Conservation (phyloP, 2,888 invertebrate genomes). For the Drosophila acutilabella region DNA sequence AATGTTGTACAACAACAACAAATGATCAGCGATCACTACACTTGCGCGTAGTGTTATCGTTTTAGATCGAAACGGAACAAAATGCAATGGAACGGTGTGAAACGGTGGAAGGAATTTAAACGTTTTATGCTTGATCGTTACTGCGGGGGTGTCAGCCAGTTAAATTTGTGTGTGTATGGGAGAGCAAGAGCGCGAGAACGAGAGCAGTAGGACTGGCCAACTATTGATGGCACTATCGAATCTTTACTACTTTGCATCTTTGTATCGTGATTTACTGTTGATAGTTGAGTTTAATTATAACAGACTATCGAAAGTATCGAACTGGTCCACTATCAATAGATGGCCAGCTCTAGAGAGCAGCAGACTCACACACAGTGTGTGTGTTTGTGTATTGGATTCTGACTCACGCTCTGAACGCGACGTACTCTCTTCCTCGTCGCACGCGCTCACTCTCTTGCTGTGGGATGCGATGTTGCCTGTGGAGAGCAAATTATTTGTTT, state of each 20-base stretch:
- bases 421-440: background rate
- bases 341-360: constrained; percentile 12
- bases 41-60: constrained; percentile 28
- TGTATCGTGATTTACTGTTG: too few relatives aligned
- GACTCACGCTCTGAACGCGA: constrained; percentile 37
- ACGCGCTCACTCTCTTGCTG: constrained; percentile 6
- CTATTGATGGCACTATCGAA: too few relatives aligned
- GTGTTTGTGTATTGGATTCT: constrained; percentile 33
- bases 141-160: constrained; percentile 42
- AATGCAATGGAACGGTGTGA: constrained; percentile 19
- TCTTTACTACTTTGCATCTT: too few relatives aligned
- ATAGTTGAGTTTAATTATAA: too few relatives aligned
- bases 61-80: constrained; percentile 17
- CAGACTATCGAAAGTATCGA: too few relatives aligned
- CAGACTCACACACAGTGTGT: constrained; percentile 14
- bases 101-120: constrained; percentile 12
- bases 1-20: constrained; percentile 5
- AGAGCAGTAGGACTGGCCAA: constrained; percentile 7
- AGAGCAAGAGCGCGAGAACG: constrained; percentile 10
- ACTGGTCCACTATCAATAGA: too few relatives aligned
- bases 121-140: constrained; percentile 32
- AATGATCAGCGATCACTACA: constrained; percentile 4
- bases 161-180: background rate
- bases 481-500: constrained; percentile 59
- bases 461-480: constrained; percentile 44